Base-by-base conservation (phyloP, 2,888 invertebrate species). In the Podabrus alpinus region DNA sequence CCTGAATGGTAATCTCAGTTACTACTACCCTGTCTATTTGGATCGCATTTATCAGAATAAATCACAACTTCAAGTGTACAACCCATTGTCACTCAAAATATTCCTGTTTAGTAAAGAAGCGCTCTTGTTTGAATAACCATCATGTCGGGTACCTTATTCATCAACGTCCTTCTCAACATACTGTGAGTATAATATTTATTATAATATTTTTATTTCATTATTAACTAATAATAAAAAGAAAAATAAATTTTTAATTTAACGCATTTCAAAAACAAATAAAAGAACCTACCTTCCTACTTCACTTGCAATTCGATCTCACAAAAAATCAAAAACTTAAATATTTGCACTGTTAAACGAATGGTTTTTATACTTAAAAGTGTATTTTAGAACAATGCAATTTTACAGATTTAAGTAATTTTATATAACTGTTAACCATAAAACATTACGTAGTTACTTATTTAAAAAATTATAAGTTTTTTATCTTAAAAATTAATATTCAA, bases 1-100 rank as follows among this genome's bases (percentile, higher is more conserved):
- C 76, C 73, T 75, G 71, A 69, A 72, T 68, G 66, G 75, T 29
- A 75, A 73, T 73, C 75, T 72, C 75, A 59, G 69, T 66, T 69
- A 70, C 69, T 59, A 75, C 72, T 25, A 75, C 69, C 64, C 68
- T 74, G 24, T 25, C 29, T 15, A 29, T 24, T 66, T 21, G 10
- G n/a, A n/a, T 25, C 72, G 68, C 13, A 67, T 68, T 68, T 19
- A 60, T 68, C 67, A 68, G 15, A 68, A 67, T 67, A 66, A 71
- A 67, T 66, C 59, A 67, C 16, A 45, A 45, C n/a, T 45, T 45
- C 45, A 45, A 45, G 45, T 45, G 45, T 45, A 45, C 45, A 45
- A 9, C 45, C 5, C n/a, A 2, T 45, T 45, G 45, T 45, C 45
- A 45, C 45, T 45, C 45, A 45, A 45, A 45, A 45, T 45, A 45